Evolutionary conservation across 2,113 vertebrate genomes (phyloP).

Genomic region (Silurus glanis): DNA sequence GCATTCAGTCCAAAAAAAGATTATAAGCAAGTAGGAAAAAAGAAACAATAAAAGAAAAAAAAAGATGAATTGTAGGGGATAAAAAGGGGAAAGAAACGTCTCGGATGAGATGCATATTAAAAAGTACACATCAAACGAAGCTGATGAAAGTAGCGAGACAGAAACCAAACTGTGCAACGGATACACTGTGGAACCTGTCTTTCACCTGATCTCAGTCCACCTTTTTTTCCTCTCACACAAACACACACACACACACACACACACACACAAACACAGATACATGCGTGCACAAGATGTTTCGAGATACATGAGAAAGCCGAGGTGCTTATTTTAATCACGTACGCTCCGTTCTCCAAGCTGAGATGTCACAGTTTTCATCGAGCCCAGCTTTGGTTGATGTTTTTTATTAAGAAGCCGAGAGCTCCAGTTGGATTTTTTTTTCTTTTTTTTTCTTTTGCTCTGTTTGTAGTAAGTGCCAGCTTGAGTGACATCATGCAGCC

Average conservation of each 20-base stretch:
- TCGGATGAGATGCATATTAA: conserved; percentile 32
- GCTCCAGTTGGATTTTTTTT: conserved; percentile 1
- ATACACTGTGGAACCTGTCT: neutral
- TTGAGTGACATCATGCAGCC: conserved; percentile 40
- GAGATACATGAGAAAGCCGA: neutral
- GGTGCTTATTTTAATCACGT: neutral
- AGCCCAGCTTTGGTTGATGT: conserved; percentile 34
- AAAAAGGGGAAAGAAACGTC: conserved; percentile 3
- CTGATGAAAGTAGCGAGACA: neutral
- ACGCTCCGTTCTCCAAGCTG: conserved; percentile 20
- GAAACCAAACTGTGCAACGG: neutral
- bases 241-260: neutral
- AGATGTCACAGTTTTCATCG: conserved; percentile 31
- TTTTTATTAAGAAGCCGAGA: conserved; percentile 37
- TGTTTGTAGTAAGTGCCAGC: conserved; percentile 37
- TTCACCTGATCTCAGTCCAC: conserved; percentile 23
- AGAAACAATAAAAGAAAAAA: neutral
- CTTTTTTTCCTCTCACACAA: neutral
- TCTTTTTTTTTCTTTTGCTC: neutral
- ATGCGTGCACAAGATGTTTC: neutral
- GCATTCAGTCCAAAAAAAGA: neutral
- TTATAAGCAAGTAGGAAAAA: neutral
- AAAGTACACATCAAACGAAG: conserved; percentile 30
- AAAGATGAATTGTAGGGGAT: neutral
- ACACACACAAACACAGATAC: conserved; percentile 10